phyloP scores from a whole-genome alignment of 2,113 vertebrate genomes.

The Microcebus griseorufus region DNA sequence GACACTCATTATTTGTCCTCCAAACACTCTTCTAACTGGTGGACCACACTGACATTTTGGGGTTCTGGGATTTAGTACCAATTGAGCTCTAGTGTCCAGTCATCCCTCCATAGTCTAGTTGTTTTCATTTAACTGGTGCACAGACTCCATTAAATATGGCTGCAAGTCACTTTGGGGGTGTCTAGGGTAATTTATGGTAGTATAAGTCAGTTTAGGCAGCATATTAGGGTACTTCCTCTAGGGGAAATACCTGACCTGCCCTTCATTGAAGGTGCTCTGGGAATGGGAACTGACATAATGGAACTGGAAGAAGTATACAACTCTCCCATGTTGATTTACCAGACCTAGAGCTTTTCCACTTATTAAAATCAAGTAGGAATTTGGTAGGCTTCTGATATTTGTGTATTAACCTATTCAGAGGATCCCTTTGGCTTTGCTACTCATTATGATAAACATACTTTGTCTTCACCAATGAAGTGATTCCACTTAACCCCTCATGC shows the following conservation, averaged over 20 bases:
- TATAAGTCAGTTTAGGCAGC: background rate
- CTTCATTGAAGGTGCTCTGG: background rate
- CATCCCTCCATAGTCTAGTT: background rate
- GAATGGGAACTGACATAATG: background rate
- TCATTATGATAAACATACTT: background rate
- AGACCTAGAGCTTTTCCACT: background rate
- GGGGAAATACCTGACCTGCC: background rate
- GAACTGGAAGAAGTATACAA: background rate
- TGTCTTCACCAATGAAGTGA: background rate
- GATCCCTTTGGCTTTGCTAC: background rate
- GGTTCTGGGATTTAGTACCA: background rate
- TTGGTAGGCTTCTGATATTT: background rate
- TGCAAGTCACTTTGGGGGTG: background rate
- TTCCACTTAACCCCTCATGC: background rate
- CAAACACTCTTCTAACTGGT: background rate
- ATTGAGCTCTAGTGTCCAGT: background rate
- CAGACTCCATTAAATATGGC: background rate
- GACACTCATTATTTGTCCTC: background rate
- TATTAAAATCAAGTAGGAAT: background rate
- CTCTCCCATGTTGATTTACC: background rate
- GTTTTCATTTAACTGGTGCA: background rate
- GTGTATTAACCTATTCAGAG: background rate
- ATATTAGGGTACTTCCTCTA: background rate
- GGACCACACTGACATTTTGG: background rate
- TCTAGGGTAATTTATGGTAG: background rate